Conservation (phyloP, 2,888 invertebrate genomes). For the Ephialtes manifestator region DNA sequence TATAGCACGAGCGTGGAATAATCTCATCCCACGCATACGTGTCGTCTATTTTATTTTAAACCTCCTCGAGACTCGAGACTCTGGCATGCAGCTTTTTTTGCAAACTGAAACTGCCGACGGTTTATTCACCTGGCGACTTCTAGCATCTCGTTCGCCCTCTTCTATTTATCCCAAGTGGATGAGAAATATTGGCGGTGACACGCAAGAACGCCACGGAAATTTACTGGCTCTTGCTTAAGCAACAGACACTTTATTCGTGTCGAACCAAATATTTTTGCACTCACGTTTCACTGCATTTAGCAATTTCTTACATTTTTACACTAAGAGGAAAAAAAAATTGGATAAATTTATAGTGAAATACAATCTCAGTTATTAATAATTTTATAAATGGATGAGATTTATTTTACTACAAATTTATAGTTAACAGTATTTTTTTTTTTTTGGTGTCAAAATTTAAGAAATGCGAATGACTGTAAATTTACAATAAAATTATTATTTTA, state of each 20-base stretch:
- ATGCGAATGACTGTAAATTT: no score
- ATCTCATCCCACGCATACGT: conserved; percentile 19
- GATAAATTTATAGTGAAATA: no score
- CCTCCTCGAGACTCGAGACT: conserved; percentile 5
- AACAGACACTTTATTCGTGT: not conserved
- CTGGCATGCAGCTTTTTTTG: conserved; percentile 11
- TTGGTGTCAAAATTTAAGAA: no score
- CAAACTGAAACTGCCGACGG: conserved; percentile 10
- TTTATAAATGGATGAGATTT: no score
- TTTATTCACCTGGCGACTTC: conserved; percentile 41
- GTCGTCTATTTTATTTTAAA: conserved; percentile 53
- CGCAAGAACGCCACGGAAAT: conserved; percentile 7
- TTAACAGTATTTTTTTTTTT: no score
- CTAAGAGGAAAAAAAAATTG: no score
- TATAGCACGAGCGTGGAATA: conserved; percentile 33
- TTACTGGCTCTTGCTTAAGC: not conserved
- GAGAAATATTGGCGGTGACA: conserved; percentile 22
- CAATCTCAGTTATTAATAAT: no score
- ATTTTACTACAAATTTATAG: no score
- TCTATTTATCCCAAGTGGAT: not conserved
- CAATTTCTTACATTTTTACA: not conserved
- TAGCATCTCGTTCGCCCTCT: not conserved
- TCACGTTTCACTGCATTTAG: not conserved
- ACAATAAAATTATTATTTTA: no score
- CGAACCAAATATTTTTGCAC: not conserved